phyloP scores from a whole-genome alignment of 2,888 invertebrate species.

The Synanthedon vespiformis region DNA sequence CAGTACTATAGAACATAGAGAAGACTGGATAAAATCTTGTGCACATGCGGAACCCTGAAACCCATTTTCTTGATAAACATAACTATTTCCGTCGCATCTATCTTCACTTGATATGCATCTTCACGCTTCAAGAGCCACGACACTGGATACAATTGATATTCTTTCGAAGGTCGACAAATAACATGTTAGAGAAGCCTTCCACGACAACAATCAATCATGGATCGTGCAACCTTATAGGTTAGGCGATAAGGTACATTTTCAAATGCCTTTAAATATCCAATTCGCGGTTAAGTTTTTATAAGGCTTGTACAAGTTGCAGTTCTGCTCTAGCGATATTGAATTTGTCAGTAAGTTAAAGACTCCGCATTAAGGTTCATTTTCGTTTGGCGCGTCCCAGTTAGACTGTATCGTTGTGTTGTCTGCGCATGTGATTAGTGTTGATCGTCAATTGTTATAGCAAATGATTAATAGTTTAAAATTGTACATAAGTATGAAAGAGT shows the following conservation, averaged over 20 bases:
- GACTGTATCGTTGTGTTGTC: not conserved
- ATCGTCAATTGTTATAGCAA: slow-evolving; percentile 40
- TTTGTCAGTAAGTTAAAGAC: no score
- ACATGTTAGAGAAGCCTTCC: slow-evolving; percentile 19
- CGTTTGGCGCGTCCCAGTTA: no score
- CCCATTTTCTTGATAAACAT: not conserved
- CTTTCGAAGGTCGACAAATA: slow-evolving; percentile 63
- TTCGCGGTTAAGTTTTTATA: no score
- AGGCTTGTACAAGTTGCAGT: no score
- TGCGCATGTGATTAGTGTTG: not conserved
- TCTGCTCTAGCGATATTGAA: no score
- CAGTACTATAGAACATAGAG: no score
- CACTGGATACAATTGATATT: slow-evolving; percentile 54
- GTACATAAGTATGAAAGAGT: not conserved
- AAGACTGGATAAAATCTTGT: no score
- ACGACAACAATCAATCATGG: not conserved
- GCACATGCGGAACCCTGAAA: not conserved
- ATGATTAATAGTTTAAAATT: slow-evolving; percentile 10
- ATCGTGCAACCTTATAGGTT: no score
- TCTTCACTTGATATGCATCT: slow-evolving; percentile 42
- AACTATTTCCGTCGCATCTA: slow-evolving; percentile 24
- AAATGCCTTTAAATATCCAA: no score
- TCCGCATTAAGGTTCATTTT: no score
- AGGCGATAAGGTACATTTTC: no score
- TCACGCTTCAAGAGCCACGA: slow-evolving; percentile 32